Evolutionary conservation across 1,140 invertebrate genomes (phyloP).

Genomic region (Halesus radiatus): DNA sequence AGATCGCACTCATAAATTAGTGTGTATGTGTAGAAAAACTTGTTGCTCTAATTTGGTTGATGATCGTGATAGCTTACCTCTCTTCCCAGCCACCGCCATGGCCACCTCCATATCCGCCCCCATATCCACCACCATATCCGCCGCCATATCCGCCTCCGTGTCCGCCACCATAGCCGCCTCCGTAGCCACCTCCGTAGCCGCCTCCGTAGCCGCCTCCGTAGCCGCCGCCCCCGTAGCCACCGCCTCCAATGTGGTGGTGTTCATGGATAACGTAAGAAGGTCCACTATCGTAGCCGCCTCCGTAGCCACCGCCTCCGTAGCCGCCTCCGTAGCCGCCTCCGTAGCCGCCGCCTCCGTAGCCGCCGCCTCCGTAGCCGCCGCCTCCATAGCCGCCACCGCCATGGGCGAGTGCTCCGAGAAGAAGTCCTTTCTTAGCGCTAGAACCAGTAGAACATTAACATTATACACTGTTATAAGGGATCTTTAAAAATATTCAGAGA

Average conservation of each 20-base stretch:
- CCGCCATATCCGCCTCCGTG: background rate
- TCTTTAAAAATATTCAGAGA: too few relatives aligned
- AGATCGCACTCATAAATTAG: too few relatives aligned
- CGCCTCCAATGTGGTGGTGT: background rate
- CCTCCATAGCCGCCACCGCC: constrained; percentile 12
- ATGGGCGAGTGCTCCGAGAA: constrained; percentile 11
- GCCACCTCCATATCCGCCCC: background rate
- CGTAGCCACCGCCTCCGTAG: constrained; percentile 17
- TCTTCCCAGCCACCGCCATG: background rate
- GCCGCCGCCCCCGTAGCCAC: background rate
- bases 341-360: constrained; percentile 22
- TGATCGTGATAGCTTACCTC: too few relatives aligned
- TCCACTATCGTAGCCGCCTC: background rate
- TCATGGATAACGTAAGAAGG: constrained; percentile 1
- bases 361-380: constrained; percentile 12
- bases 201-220: constrained; percentile 28
- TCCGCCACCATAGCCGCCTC: background rate
- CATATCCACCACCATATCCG: background rate
- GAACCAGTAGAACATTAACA: background rate
- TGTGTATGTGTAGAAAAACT: too few relatives aligned
- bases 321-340: constrained; percentile 40
- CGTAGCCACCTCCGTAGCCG: background rate
- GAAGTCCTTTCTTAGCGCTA: constrained; percentile 47
- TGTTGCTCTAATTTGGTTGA: too few relatives aligned
- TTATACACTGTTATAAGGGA: background rate